Evolutionary conservation across 2,113 vertebrate species (phyloP), one percentile per base, ranked within the genome.

Genomic region (Platichthys stellatus): DNA sequence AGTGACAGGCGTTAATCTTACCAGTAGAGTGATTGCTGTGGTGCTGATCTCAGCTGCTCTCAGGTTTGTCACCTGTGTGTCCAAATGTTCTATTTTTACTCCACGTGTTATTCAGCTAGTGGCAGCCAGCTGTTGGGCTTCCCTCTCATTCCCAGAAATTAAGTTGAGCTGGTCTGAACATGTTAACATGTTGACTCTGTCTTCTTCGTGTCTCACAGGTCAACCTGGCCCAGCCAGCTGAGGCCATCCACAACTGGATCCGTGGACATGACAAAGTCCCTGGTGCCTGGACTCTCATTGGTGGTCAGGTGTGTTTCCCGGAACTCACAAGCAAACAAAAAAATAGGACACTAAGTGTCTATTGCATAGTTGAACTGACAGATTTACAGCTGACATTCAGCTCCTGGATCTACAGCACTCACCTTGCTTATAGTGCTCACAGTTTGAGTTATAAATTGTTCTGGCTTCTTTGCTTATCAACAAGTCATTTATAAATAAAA

Each of bases 201-300:
- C 51, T n/a, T 76, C 56, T 72, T 5, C 68, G 43, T 63, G 35
- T 59, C 60, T 63, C 68, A 2, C 69, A 96, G 95, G 78, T 98
- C 74, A 92, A 92, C 80, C 95, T 97, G 93, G 92, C 96, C 74
- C 96, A 96, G 83, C 86, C 97, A 53, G 97, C 97, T 2, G 84
- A 92, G 84, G 93, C 80, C 84, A 95, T 99, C 75, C 98, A 99
- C 88, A 97, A 99, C 76, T 99, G 98, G 98, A 97, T 99, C 85
- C 94, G 98, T 15, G 98, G 98, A 38, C 98, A 99, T 70, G 98
- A 99, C 90, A 99, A 99, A 94, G 96, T 99, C 28, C 98, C 98
- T 12, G 98, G 98, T 68, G 97, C 98, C 7, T 99, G 97, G 97
- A 83, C 96, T 0, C 81, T 93, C 78, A 95, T 99, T 58, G 91